These are phyloP conservation scores for Onthophagus taurus DNA, from an alignment of 1,140 invertebrate species.

Conservation along the genomic window DNA sequence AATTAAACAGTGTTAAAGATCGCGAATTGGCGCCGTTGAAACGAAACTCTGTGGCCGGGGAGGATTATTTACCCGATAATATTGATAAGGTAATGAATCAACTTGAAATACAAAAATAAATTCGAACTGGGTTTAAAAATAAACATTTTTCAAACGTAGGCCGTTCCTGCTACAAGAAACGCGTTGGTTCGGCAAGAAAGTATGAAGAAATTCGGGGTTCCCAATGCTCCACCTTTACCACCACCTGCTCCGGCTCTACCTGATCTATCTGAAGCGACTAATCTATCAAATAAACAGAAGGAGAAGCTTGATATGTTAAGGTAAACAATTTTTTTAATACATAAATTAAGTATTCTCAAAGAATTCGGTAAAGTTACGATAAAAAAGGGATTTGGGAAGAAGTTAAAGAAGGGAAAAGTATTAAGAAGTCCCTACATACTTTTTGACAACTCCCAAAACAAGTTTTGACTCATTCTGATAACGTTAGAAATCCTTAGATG, in stretches of 20 bases:
- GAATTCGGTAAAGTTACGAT: no score
- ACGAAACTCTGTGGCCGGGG: slow-evolving; percentile 10
- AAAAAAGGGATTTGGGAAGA: no score
- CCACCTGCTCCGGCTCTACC: slow-evolving; percentile 52
- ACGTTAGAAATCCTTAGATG: no score
- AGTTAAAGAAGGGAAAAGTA: no score
- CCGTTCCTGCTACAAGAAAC: slow-evolving; percentile 26
- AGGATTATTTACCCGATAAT: slow-evolving; percentile 12
- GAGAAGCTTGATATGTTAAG: slow-evolving; percentile 49
- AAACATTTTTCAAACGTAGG: slow-evolving; percentile 1
- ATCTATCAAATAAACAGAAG: slow-evolving; percentile 43
- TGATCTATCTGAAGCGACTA: slow-evolving; percentile 38
- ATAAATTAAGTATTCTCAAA: no score
- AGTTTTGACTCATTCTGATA: no score
- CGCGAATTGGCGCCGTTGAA: slow-evolving; percentile 18
- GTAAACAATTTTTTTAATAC: slow-evolving; percentile 22
- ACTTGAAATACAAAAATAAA: background rate
- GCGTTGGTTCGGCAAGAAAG: slow-evolving; percentile 27
- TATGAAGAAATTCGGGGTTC: slow-evolving; percentile 36
- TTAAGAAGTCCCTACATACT: no score
- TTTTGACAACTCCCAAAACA: no score
- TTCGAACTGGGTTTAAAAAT: background rate
- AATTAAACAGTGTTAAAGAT: slow-evolving; percentile 30
- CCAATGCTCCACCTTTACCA: slow-evolving; percentile 59
- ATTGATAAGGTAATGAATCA: slow-evolving; percentile 6